Percentiles rank a stretch among this genome's conserved stretches.
Conservation (phyloP, 2,888 invertebrate genomes). For the Hirudinaria manillensis region DNA sequence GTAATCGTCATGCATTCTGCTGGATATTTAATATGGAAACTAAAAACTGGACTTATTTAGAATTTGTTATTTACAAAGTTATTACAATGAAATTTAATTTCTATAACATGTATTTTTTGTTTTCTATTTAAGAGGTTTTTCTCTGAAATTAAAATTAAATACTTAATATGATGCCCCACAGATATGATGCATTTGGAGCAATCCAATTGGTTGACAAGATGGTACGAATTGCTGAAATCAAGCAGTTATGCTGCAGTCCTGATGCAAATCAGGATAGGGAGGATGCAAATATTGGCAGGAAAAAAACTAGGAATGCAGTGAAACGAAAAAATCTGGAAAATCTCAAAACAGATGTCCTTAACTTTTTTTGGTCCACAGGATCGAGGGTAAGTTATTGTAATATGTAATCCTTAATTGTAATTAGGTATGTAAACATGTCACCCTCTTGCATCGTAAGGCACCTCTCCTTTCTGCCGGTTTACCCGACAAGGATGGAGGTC, state of each 20-base stretch:
- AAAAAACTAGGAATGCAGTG: neutral
- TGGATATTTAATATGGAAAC: too few relatives aligned
- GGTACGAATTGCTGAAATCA: neutral
- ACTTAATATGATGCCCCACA: neutral
- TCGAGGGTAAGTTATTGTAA: neutral
- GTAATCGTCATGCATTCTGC: too few relatives aligned
- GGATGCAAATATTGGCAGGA: neutral
- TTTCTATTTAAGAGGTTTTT: too few relatives aligned
- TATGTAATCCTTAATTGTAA: neutral
- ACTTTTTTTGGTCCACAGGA: neutral
- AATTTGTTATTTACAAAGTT: too few relatives aligned
- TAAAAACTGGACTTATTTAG: too few relatives aligned
- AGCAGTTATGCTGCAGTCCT: neutral
- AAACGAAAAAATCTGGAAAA: conserved; percentile 2
- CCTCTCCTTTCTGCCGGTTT: neutral
- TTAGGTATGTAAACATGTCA: neutral
- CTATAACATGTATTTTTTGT: too few relatives aligned
- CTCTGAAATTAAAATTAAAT: too few relatives aligned
- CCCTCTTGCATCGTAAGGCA: neutral
- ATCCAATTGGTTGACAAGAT: conserved; percentile 25
- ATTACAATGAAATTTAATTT: too few relatives aligned
- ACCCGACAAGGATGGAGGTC: neutral
- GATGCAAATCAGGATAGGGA: neutral
- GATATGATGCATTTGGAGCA: conserved; percentile 27
- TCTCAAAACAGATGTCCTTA: neutral